Conservation (phyloP, 2,797 vertebrate genomes). For the Crotalus adamanteus region DNA sequence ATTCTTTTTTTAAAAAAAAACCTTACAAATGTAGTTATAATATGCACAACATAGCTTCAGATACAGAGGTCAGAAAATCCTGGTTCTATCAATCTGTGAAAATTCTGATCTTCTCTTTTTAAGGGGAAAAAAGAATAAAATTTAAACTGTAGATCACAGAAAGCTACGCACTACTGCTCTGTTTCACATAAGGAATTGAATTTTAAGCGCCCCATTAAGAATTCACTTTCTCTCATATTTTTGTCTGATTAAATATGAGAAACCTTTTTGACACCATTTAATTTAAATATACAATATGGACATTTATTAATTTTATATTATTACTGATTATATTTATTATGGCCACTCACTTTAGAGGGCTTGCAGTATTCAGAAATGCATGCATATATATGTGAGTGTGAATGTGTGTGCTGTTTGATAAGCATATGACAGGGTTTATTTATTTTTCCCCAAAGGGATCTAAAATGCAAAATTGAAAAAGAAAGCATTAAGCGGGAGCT, state of each 20-base stretch:
- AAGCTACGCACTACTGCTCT: background rate
- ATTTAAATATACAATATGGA: background rate
- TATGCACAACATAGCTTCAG: background rate
- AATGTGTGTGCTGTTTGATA: background rate
- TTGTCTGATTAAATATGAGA: background rate
- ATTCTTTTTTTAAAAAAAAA: background rate
- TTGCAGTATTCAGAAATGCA: background rate
- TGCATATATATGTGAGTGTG: background rate
- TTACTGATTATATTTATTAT: background rate
- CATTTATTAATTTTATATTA: background rate
- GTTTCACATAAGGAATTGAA: background rate
- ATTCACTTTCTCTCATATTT: background rate
- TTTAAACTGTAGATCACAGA: background rate
- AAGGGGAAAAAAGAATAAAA: background rate
- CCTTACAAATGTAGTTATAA: background rate
- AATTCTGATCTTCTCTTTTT: background rate
- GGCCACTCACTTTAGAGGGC: background rate
- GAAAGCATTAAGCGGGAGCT: constrained; percentile 84
- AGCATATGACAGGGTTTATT: background rate
- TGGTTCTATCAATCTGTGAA: background rate
- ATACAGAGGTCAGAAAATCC: background rate
- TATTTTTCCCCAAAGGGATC: constrained; percentile 64
- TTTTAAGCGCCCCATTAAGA: background rate
- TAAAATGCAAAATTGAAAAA: constrained; percentile 83
- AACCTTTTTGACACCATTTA: background rate